Conservation (phyloP, 2,113 vertebrate species). For the Chauna torquata region DNA sequence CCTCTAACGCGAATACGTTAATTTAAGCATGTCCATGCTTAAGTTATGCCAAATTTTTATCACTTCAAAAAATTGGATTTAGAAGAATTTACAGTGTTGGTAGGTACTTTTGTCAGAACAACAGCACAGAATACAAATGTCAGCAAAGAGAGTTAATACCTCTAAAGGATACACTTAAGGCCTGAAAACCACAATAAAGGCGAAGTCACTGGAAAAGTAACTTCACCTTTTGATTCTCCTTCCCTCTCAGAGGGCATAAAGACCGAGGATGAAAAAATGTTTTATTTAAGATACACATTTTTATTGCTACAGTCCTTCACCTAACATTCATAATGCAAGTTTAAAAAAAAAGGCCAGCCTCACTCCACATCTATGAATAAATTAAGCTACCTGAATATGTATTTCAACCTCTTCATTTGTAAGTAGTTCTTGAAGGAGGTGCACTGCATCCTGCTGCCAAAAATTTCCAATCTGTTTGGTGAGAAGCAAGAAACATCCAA, state of each 20-base stretch:
- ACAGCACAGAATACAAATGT: neutral
- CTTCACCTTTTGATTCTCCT: neutral
- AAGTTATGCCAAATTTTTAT: neutral
- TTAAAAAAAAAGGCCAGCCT: neutral
- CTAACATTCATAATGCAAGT: neutral
- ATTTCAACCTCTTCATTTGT: conserved; percentile 82
- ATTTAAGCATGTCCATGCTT: neutral
- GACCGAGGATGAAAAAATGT: neutral
- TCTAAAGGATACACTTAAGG: neutral
- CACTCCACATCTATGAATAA: neutral
- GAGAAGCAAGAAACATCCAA: neutral
- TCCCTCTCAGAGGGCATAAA: neutral
- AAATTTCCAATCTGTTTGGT: conserved; percentile 78
- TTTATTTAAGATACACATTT: neutral
- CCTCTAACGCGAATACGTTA: neutral
- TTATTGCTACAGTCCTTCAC: neutral
- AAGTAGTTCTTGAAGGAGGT: conserved; percentile 84
- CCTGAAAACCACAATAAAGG: neutral
- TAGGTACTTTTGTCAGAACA: neutral
- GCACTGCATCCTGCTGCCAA: conserved; percentile 88
- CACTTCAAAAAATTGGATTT: neutral
- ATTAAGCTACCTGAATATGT: conserved; percentile 80
- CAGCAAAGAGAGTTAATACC: neutral
- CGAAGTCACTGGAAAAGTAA: neutral
- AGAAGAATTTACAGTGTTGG: neutral